These are phyloP conservation scores for Helleia helle DNA, from an alignment of 2,888 invertebrate species.

Conservation along the genomic window DNA sequence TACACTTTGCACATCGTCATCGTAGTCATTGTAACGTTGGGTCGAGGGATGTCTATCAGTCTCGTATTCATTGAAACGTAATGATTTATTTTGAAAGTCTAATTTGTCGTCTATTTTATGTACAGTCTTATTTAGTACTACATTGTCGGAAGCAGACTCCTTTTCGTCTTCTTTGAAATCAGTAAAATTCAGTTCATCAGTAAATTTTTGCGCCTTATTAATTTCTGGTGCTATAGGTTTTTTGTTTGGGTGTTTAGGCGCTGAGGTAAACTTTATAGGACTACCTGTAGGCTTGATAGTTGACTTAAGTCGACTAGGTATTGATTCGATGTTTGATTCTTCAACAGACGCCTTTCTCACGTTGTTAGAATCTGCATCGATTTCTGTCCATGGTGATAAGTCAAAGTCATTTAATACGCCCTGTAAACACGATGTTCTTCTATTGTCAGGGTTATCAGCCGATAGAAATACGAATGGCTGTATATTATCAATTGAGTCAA, in stretches of 20 bases:
- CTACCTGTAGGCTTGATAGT: conserved; percentile 27
- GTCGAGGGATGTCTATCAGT: conserved; percentile 36
- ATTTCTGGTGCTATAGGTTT: background rate
- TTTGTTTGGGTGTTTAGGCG: background rate
- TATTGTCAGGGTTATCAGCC: conserved; percentile 74
- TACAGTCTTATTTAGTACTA: conserved; percentile 31
- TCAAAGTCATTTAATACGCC: conserved; percentile 72
- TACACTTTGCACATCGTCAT: conserved; percentile 46
- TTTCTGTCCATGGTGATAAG: conserved; percentile 76
- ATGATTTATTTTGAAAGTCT: conserved; percentile 68
- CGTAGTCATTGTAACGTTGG: conserved; percentile 41
- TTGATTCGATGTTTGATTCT: conserved; percentile 13
- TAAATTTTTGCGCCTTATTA: conserved; percentile 19
- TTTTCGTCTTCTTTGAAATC: conserved; percentile 23
- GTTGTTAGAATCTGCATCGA: conserved; percentile 48
- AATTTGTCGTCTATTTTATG: conserved; percentile 74
- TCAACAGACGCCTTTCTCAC: conserved; percentile 44
- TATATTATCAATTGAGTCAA: conserved; percentile 77
- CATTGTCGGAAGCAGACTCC: conserved; percentile 24
- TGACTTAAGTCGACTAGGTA: conserved; percentile 13
- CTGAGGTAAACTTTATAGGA: conserved; percentile 21
- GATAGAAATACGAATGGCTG: conserved; percentile 82
- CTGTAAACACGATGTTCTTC: conserved; percentile 72
- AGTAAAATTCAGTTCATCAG: conserved; percentile 19
- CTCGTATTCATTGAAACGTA: conserved; percentile 45